Base-by-base conservation (phyloP, 1,140 invertebrate genomes). In the Aradophagus sp. region DNA sequence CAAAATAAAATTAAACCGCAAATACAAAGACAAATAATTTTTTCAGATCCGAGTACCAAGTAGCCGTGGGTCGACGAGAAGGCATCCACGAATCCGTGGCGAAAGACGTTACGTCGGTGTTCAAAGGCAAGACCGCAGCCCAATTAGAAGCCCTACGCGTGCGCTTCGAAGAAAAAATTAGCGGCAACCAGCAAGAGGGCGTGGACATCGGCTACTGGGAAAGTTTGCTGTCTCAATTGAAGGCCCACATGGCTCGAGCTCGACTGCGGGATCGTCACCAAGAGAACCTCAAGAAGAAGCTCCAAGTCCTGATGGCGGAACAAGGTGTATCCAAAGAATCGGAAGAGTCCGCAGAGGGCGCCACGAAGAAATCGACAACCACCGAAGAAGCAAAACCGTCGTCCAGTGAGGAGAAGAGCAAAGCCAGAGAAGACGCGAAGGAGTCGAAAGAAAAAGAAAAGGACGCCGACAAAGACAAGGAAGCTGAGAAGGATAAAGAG, bases 81-180 rank as follows among this genome's bases (percentile, higher is more conserved):
- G 96, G 95, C 42, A 98, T 99, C 67, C 95, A 99, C 86, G 90
- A 93, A 66, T 92, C 95, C 6, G 97, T 99, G 0, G 92, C 92
- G 16, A 89, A 91, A 45, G 97, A 99, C 84, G 96, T 99, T 17
- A 91, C 92, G 0, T 87, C 90, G 45, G 91, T 97, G 5, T 99
- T 99, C 80, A 95, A 97, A 84, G 95, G 96, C 2, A 99, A 99
- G 87, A 93, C 94, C 0, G 93, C 95, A 1, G 87, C 88, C 1
- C 95, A 98, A 81, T 86, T 99, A 47, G 89, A 92, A 67, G 89
- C 91, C 32, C 85, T 99, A 56, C 93, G 98, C 78, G 84, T 87
- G 10, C 91, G 94, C 80, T 99, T 99, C 72, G 93, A 96, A 83
- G 87, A 88, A 5, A 99, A 99, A 87, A 94, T 98, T 20, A 88